These are phyloP conservation scores for Hymenopus coronatus DNA, from an alignment of 2,888 invertebrate species.

Conservation along the genomic window DNA sequence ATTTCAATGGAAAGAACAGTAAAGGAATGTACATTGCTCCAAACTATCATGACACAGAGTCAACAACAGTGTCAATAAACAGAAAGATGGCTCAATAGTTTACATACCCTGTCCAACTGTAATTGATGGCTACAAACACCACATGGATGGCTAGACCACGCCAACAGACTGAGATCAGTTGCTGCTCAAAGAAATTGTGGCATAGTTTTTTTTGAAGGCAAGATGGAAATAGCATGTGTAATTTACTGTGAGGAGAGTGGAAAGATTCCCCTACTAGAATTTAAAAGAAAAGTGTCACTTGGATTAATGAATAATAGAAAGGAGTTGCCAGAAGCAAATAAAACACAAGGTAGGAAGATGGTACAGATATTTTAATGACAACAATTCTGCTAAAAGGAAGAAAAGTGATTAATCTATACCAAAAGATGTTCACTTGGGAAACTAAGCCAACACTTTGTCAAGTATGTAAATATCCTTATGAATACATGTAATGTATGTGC, in stretches of 20 bases:
- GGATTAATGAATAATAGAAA: no score
- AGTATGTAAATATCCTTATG: no score
- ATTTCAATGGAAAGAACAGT: conserved; percentile 35
- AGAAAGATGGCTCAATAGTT: no score
- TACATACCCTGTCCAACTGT: neutral
- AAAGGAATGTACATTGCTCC: conserved; percentile 31
- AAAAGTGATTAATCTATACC: no score
- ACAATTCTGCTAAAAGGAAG: no score
- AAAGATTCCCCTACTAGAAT: conserved; percentile 3
- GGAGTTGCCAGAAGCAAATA: no score
- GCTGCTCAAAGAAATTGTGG: conserved; percentile 18
- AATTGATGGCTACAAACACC: neutral
- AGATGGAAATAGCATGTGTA: conserved; percentile 14
- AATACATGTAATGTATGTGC: no score
- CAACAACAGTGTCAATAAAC: neutral
- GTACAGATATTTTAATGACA: no score
- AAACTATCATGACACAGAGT: conserved; percentile 36
- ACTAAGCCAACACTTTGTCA: no score
- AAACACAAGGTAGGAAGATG: no score
- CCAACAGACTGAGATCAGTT: neutral
- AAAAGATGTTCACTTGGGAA: no score
- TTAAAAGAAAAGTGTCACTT: neutral
- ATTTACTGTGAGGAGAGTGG: conserved; percentile 4
- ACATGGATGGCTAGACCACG: conserved; percentile 19
- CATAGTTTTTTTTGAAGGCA: conserved; percentile 9